phyloP scores from a whole-genome alignment of 2,113 vertebrate genomes.

The Ia io region DNA sequence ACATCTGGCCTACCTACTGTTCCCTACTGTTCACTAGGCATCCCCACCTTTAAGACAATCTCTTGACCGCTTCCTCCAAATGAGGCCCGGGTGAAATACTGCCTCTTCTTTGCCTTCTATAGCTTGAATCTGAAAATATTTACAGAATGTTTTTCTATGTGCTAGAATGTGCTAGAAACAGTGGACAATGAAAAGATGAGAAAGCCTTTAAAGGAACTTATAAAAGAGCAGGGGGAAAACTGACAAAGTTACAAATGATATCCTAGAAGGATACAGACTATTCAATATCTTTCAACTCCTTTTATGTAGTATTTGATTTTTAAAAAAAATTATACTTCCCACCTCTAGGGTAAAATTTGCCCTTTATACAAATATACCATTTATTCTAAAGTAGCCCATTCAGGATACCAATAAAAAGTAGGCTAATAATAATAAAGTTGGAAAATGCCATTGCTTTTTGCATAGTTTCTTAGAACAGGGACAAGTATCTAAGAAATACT shows the following conservation, averaged over 20 bases:
- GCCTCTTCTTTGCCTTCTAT: not conserved
- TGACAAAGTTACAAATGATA: not conserved
- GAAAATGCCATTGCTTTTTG: conserved; percentile 13
- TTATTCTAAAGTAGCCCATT: conserved; percentile 28
- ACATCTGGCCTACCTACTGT: not conserved
- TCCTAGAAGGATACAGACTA: not conserved
- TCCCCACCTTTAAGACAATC: not conserved
- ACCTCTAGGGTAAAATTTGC: conserved; percentile 12
- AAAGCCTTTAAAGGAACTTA: not conserved
- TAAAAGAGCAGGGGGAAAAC: not conserved
- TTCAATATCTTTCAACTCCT: not conserved
- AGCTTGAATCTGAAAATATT: conserved; percentile 1
- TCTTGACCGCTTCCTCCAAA: not conserved
- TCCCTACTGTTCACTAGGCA: not conserved
- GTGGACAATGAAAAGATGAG: not conserved
- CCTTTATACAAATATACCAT: not conserved
- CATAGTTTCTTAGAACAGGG: not conserved
- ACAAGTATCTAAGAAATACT: not conserved
- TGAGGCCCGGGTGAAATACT: not conserved
- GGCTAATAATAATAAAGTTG: not conserved
- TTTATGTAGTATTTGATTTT: not conserved
- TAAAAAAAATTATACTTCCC: not conserved
- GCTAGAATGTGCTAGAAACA: not conserved
- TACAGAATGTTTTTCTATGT: not conserved
- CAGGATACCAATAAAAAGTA: not conserved